A percentile compares a stretch with the other conserved stretches of the same genome.
These are phyloP conservation scores for Boleophthalmus pectinirostris DNA, from an alignment of 2,113 vertebrate genomes.

Conservation along the genomic window DNA sequence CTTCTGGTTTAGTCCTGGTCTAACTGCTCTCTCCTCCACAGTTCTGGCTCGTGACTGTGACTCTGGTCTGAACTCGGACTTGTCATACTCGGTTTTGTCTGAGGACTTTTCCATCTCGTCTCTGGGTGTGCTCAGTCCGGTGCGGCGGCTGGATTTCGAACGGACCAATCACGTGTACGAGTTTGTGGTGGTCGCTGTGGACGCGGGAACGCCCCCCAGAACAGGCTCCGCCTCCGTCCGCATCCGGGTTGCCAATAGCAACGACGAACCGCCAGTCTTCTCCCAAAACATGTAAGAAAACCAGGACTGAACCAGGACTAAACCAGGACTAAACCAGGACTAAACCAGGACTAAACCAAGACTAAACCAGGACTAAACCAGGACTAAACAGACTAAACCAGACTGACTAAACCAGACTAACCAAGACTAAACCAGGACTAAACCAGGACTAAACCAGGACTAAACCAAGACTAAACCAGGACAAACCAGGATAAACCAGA, in stretches of 20 bases:
- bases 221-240: slow-evolving; percentile 86
- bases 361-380: background rate
- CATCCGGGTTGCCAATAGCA: slow-evolving; percentile 82
- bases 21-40: slow-evolving; percentile 48
- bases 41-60: slow-evolving; percentile 88
- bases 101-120: slow-evolving; percentile 83
- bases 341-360: background rate
- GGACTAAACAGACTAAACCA: background rate
- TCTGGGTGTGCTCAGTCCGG: slow-evolving; percentile 82
- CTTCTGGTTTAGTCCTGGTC: background rate
- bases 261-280: slow-evolving; percentile 86
- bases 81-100: slow-evolving; percentile 84
- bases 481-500: background rate
- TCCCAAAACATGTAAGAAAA: slow-evolving; percentile 81
- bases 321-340: background rate
- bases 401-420: background rate
- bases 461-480: background rate
- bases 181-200: slow-evolving; percentile 87
- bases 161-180: slow-evolving; percentile 87
- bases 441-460: background rate
- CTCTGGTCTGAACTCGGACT: slow-evolving; percentile 83
- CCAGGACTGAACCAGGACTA: too few species aligned
- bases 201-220: slow-evolving; percentile 81
- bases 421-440: background rate
- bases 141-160: slow-evolving; percentile 84